Percentiles rank a stretch among this genome's conserved stretches.
Evolutionary conservation across 2,797 vertebrate genomes (phyloP).

Genomic region (Macroramphosus scolopax): DNA sequence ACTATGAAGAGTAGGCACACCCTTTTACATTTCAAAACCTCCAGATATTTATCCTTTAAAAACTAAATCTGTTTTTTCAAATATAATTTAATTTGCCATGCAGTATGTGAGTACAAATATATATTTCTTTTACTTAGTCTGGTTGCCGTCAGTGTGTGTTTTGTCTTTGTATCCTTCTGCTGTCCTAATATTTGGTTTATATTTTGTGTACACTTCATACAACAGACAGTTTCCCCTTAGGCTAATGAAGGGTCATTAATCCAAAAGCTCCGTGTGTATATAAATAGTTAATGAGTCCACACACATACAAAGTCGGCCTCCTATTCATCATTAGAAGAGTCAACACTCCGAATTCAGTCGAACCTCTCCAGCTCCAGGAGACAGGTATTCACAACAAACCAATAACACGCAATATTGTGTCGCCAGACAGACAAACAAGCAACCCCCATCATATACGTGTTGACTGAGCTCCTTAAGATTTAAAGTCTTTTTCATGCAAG

Average conservation of each 20-base stretch:
- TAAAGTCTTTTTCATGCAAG: too few species aligned
- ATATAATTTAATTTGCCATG: too few species aligned
- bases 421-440: too few species aligned
- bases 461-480: too few species aligned
- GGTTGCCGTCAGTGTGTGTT: conserved; percentile 31
- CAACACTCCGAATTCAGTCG: conserved; percentile 19
- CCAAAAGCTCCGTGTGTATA: conserved; percentile 40
- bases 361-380: conserved; percentile 4
- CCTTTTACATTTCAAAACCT: too few species aligned
- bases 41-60: too few species aligned
- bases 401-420: conserved; percentile 8
- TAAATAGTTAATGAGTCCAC: conserved; percentile 48
- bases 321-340: conserved; percentile 36
- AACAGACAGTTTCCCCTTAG: conserved; percentile 38
- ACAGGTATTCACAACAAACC: neutral
- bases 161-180: conserved; percentile 26
- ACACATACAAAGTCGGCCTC: too few species aligned
- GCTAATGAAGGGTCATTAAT: conserved; percentile 48
- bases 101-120: too few species aligned
- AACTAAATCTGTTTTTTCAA: too few species aligned
- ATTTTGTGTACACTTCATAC: conserved; percentile 29
- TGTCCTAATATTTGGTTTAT: conserved; percentile 58
- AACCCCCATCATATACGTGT: too few species aligned
- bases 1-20: too few species aligned
- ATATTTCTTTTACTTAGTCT: conserved; percentile 3